Evolutionary conservation across 1,140 invertebrate species (phyloP).

Genomic region (Episyrphus balteatus): DNA sequence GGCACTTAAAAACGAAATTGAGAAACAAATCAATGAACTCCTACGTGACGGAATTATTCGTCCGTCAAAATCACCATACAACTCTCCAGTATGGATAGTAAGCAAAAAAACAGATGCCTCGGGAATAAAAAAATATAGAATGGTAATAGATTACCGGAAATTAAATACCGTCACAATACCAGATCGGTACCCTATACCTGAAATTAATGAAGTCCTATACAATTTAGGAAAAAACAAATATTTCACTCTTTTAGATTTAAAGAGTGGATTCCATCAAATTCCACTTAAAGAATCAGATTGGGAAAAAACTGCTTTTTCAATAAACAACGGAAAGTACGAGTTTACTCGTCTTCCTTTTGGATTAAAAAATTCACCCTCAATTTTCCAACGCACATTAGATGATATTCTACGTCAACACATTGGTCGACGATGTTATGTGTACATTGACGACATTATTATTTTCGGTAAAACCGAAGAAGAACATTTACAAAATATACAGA

Average conservation of each 20-base stretch:
- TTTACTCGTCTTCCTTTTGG: constrained; percentile 19
- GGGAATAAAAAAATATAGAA: constrained; percentile 23
- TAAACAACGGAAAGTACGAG: constrained; percentile 30
- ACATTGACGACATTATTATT: constrained; percentile 9
- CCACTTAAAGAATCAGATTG: constrained; percentile 17
- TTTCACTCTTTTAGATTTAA: constrained; percentile 39
- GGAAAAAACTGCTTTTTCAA: constrained; percentile 33
- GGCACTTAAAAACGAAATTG: constrained; percentile 14
- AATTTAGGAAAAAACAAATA: constrained; percentile 29
- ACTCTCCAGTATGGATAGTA: constrained; percentile 11
- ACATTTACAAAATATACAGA: constrained; percentile 7
- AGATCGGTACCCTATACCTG: constrained; percentile 41
- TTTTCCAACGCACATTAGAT: constrained; percentile 28
- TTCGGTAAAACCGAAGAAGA: constrained; percentile 6
- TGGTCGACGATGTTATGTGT: constrained; percentile 6
- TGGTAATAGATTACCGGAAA: constrained; percentile 29
- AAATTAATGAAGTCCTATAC: constrained; percentile 38
- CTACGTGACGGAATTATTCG: constrained; percentile 19
- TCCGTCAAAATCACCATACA: constrained; percentile 9
- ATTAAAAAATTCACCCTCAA: constrained; percentile 17
- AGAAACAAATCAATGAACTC: constrained; percentile 19
- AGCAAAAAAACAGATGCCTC: constrained; percentile 8
- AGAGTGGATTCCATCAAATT: constrained; percentile 41
- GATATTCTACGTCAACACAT: constrained; percentile 4
- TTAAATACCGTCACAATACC: constrained; percentile 26